Conservation (phyloP, 2,797 vertebrate genomes). For the Capromys pilorides region DNA sequence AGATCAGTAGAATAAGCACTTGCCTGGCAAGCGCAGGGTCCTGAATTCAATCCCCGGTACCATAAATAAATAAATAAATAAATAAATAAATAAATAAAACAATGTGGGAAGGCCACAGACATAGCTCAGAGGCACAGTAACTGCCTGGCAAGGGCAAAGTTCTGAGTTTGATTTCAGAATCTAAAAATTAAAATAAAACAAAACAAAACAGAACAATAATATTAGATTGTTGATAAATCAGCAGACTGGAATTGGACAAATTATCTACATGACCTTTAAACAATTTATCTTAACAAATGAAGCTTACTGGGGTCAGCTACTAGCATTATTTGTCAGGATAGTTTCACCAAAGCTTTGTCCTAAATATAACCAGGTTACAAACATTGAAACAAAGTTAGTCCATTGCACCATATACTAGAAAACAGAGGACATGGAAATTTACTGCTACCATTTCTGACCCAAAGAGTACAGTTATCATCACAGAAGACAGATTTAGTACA, state of each 20-base stretch:
- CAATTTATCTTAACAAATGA: slow-evolving; percentile 31
- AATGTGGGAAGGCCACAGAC: not conserved
- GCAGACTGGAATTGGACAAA: not conserved
- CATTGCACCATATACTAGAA: slow-evolving; percentile 4
- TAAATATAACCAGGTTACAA: not conserved
- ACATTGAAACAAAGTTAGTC: not conserved
- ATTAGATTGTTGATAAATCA: not conserved
- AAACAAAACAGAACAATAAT: not conserved
- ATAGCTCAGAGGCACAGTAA: too few species aligned
- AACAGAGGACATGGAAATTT: not conserved
- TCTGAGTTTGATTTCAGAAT: too few species aligned
- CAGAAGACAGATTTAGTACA: not conserved
- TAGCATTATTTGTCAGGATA: not conserved
- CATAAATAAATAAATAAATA: too few species aligned
- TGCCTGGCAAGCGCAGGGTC: too few species aligned
- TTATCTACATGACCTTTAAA: not conserved
- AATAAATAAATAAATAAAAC: not conserved
- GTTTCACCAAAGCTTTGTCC: not conserved
- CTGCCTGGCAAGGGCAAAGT: too few species aligned
- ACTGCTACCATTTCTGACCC: not conserved
- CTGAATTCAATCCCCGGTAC: too few species aligned
- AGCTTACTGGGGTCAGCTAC: not conserved
- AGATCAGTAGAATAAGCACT: too few species aligned
- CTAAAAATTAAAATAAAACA: too few species aligned
- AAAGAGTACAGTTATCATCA: not conserved